Percentiles rank a stretch among this genome's conserved stretches.
These are phyloP conservation scores for Sardinella longiceps DNA, from an alignment of 2,797 vertebrate species.

Conservation along the genomic window DNA sequence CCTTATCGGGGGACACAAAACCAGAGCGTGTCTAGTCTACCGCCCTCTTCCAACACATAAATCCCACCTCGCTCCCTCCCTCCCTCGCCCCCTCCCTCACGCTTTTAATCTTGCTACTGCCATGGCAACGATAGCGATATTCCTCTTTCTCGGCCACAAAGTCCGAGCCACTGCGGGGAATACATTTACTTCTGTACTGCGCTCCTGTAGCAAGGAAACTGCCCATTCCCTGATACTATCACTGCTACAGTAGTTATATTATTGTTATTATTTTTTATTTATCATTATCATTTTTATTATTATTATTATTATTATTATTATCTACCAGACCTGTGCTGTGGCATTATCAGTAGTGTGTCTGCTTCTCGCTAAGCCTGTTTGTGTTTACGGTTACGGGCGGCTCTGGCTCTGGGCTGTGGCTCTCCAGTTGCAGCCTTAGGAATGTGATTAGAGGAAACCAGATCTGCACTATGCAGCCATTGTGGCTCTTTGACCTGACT, in stretches of 20 bases:
- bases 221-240: background rate
- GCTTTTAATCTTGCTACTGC: background rate
- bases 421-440: background rate
- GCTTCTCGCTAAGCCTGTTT: background rate
- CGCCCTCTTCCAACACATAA: background rate
- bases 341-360: background rate
- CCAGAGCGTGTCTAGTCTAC: background rate
- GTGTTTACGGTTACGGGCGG: no score
- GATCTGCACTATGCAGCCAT: background rate
- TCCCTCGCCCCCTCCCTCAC: no score
- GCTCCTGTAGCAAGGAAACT: background rate
- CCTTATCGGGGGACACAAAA: background rate
- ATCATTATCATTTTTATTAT: no score
- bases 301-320: background rate
- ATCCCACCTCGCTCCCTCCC: background rate
- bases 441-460: background rate
- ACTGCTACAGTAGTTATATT: background rate
- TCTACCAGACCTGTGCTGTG: background rate
- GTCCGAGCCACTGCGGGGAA: background rate
- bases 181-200: background rate
- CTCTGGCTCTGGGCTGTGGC: background rate
- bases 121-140: background rate
- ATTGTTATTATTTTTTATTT: background rate
- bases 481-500: background rate
- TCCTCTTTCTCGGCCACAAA: background rate